These are phyloP conservation scores for Drosophila persimilis DNA, from an alignment of 1,140 invertebrate species.

Conservation along the genomic window DNA sequence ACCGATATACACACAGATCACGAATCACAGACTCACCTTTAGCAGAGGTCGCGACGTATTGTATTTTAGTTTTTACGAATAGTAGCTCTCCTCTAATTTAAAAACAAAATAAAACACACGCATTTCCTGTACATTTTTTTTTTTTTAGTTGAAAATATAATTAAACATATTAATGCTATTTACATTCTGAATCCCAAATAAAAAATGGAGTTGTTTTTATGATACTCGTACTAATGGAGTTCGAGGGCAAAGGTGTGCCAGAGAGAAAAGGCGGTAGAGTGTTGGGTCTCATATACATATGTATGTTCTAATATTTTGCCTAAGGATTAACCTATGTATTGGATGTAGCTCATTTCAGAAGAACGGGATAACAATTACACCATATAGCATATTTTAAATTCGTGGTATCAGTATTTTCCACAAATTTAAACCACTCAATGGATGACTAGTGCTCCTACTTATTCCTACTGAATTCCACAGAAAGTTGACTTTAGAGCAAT, in stretches of 20 bases:
- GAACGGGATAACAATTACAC: no score
- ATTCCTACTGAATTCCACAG: no score
- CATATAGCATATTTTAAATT: no score
- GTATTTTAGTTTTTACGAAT: conserved; percentile 60
- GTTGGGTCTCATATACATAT: no score
- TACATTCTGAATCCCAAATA: conserved; percentile 69
- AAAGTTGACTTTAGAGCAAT: no score
- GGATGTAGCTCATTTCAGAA: no score
- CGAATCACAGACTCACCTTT: conserved; percentile 37
- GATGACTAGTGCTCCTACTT: no score
- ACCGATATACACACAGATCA: conserved; percentile 37
- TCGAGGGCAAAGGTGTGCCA: background rate
- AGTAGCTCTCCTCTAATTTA: conserved; percentile 23
- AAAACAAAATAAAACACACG: conserved; percentile 20
- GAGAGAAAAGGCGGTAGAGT: no score
- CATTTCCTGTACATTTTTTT: conserved; percentile 62
- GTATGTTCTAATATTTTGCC: no score
- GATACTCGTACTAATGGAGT: background rate
- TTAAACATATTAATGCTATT: conserved; percentile 68
- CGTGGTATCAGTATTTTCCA: no score
- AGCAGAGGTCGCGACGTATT: conserved; percentile 34
- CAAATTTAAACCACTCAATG: no score
- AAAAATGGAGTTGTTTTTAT: conserved; percentile 14
- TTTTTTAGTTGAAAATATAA: conserved; percentile 73
- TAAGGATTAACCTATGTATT: no score